Evolutionary conservation across 2,797 vertebrate species (phyloP).

Genomic region (Oophaga sylvatica): DNA sequence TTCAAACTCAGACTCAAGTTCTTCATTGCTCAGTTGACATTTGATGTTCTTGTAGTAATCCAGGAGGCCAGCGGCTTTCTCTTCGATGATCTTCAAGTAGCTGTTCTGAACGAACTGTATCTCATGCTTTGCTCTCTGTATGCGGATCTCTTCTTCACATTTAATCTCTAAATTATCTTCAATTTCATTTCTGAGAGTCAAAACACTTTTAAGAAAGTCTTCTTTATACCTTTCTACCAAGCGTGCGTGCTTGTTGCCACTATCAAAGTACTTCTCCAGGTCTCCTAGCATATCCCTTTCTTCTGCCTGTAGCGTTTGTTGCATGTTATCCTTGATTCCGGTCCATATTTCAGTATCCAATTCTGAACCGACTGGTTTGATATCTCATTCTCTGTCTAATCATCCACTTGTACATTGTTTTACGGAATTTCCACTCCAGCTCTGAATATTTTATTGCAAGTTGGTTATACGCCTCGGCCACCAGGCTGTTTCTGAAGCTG

Average conservation of each 20-base stretch:
- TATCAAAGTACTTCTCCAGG: slow-evolving; percentile 68
- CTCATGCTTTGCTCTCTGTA: slow-evolving; percentile 37
- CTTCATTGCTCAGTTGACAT: slow-evolving; percentile 64
- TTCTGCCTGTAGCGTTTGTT: slow-evolving; percentile 65
- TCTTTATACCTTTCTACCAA: slow-evolving; percentile 69
- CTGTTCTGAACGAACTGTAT: slow-evolving; percentile 37
- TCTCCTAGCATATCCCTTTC: slow-evolving; percentile 65
- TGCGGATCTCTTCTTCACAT: slow-evolving; percentile 62
- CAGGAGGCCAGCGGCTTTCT: slow-evolving; percentile 67
- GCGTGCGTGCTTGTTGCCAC: slow-evolving; percentile 65
- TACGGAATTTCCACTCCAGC: slow-evolving; percentile 67
- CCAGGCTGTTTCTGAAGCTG: slow-evolving; percentile 70
- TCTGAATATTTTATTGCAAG: slow-evolving; percentile 72
- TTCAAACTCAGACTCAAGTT: slow-evolving; percentile 75
- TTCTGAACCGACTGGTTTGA: slow-evolving; percentile 41
- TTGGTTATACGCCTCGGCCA: slow-evolving; percentile 72
- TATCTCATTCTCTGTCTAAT: slow-evolving; percentile 63
- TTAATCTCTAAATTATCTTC: slow-evolving; percentile 64
- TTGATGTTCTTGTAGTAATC: slow-evolving; percentile 68
- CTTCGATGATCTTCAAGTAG: slow-evolving; percentile 64
- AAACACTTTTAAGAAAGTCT: slow-evolving; percentile 68
- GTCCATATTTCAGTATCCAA: slow-evolving; percentile 63
- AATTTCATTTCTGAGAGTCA: slow-evolving; percentile 65
- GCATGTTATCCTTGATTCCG: slow-evolving; percentile 64
- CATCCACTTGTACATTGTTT: slow-evolving; percentile 72